phyloP scores from a whole-genome alignment of 2,113 vertebrate genomes.

The Isurus oxyrinchus region DNA sequence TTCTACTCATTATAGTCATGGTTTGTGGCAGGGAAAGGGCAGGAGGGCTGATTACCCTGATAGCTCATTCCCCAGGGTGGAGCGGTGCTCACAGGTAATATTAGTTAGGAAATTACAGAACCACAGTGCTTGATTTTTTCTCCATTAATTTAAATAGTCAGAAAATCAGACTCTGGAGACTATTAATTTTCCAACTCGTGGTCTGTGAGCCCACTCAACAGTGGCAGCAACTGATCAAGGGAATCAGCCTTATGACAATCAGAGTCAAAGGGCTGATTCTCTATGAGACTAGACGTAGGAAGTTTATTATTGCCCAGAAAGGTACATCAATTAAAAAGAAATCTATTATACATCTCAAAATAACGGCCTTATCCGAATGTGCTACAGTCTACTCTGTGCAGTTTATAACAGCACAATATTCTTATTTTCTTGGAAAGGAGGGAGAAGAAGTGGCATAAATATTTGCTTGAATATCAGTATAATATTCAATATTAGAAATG shows the following conservation, averaged over 20 bases:
- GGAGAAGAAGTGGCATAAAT: neutral
- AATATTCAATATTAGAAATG: neutral
- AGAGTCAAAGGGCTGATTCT: neutral
- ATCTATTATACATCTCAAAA: neutral
- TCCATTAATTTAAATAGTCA: constrained; percentile 7
- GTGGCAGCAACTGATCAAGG: neutral
- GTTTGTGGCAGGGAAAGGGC: neutral
- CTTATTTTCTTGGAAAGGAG: neutral
- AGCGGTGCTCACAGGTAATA: neutral
- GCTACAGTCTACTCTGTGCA: neutral
- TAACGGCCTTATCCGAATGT: neutral
- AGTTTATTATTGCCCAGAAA: neutral
- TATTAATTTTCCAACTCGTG: neutral
- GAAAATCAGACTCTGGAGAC: neutral
- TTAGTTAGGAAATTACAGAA: neutral
- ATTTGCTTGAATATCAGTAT: neutral
- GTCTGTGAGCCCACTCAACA: neutral
- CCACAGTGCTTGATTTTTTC: neutral
- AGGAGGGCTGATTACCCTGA: neutral
- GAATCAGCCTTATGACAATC: neutral
- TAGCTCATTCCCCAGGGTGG: neutral
- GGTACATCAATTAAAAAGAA: neutral
- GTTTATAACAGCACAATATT: neutral
- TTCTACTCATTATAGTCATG: neutral
- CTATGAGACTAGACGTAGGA: neutral